A percentile compares a stretch with the other conserved stretches of the same genome.
phyloP scores from a whole-genome alignment of 2,888 invertebrate genomes.

The Latheticus oryzae region DNA sequence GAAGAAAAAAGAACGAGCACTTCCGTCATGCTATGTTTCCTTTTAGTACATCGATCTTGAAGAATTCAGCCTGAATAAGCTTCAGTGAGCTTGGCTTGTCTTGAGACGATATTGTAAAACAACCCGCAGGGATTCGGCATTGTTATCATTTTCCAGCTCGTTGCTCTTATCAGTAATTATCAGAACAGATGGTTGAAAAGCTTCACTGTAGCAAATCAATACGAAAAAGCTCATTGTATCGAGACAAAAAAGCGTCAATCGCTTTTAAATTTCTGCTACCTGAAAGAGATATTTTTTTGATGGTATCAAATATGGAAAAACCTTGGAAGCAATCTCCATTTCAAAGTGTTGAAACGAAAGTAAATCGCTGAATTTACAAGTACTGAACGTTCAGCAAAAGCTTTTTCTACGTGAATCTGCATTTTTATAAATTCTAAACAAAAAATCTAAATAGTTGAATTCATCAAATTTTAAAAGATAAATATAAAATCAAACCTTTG shows the following conservation, averaged over 20 bases:
- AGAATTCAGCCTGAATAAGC: conserved; percentile 5
- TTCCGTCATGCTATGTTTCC: background rate
- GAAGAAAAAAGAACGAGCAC: background rate
- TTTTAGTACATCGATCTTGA: conserved; percentile 9
- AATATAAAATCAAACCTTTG: too few species aligned
- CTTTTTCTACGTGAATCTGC: conserved; percentile 11
- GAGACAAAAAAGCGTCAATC: too few species aligned
- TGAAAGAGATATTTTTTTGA: background rate
- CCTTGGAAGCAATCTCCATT: conserved; percentile 16
- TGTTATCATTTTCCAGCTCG: conserved; percentile 26
- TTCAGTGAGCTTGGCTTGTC: background rate
- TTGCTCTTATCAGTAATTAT: conserved; percentile 25
- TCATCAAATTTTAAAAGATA: conserved; percentile 11
- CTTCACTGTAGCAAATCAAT: too few species aligned
- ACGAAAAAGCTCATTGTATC: too few species aligned
- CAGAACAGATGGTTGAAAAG: conserved; percentile 17
- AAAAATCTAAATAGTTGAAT: background rate
- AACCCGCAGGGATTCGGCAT: conserved; percentile 11
- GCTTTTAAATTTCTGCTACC: too few species aligned
- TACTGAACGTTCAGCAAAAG: background rate
- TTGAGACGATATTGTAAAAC: conserved; percentile 14
- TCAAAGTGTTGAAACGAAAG: conserved; percentile 11
- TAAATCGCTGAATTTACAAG: background rate
- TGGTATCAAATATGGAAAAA: conserved; percentile 20
- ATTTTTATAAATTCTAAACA: too few species aligned